Evolutionary conservation across 2,113 vertebrate species (phyloP).

Genomic region (Cyphomyrus discorhynchus): DNA sequence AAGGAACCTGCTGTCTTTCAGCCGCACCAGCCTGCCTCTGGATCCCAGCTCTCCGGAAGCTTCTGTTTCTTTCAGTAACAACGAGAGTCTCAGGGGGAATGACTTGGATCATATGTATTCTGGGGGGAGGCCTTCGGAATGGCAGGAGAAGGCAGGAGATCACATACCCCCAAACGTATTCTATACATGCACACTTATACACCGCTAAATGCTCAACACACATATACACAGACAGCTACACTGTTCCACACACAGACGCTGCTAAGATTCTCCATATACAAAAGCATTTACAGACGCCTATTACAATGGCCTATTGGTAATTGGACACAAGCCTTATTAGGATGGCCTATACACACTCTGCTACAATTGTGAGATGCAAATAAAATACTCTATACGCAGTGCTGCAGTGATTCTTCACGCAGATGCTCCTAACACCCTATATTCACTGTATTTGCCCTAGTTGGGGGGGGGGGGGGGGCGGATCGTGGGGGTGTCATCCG

Average conservation of each 20-base stretch:
- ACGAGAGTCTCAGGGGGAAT: background rate
- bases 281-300: no score
- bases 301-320: no score
- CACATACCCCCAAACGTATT: background rate
- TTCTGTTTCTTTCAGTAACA: background rate
- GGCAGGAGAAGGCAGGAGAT: background rate
- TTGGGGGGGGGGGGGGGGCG: no score
- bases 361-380: background rate
- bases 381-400: background rate
- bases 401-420: background rate
- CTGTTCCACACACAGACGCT: background rate
- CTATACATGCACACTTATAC: background rate
- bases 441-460: background rate
- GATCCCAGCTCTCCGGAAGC: background rate
- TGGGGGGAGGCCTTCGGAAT: background rate
- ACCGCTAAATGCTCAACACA: background rate
- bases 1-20: background rate
- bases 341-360: background rate
- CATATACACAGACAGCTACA: background rate
- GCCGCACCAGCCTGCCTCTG: background rate
- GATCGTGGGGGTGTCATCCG: no score
- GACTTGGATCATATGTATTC: background rate
- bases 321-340: no score
- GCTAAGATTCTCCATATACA: background rate
- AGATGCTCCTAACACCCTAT: background rate